Base-by-base conservation (phyloP, 2,113 vertebrate genomes). In the Carassius gibelio region DNA sequence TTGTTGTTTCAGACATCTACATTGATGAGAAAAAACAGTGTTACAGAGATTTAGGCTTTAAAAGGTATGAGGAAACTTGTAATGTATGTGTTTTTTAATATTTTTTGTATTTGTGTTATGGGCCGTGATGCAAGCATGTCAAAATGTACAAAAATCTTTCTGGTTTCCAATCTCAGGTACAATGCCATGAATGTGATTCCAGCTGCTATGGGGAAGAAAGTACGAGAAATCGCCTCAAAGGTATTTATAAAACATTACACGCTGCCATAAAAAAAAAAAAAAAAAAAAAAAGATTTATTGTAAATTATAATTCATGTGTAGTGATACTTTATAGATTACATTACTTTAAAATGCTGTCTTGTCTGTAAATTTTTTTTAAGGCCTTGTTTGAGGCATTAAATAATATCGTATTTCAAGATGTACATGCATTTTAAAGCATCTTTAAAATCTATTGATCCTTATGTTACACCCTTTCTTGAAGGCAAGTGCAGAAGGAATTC, bases 21-120 rank as follows among this genome's bases (percentile, higher is more conserved):
- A 88, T 96, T 79, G 96, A 96, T 64, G 94, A 95, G 82, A 92
- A 93, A 55, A 97, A 96, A 90, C 93, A 94, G 89, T 90, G 90
- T 85, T 96, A 96, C 91, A 95, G 93, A 83, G 95, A 96, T 84
- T 90, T 96, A 75, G 94, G 94, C 66, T 96, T 96, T 80, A 96
- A 95, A 93, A 93, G 95, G 95, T 96, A 71, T 38, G 38, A 59
- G 85, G 36, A 3, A 78, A 78, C 23, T 10, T 74, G 1, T 14
- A 23, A n/a, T 3, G 3, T 23, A 42, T 76, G 50, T 14, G 14
- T 52, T 52, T 19, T 66, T 19, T 13, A 74, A 1, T n/a, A 57
- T 48, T 50, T 77, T 57, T 84, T 6, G 45, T 14, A 14, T 55
- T 14, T 84, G 36, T 7, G 13, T 84, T 13, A 50, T 66, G 19